Base-by-base conservation (phyloP, 2,113 vertebrate genomes). In the Galemys pyrenaicus region DNA sequence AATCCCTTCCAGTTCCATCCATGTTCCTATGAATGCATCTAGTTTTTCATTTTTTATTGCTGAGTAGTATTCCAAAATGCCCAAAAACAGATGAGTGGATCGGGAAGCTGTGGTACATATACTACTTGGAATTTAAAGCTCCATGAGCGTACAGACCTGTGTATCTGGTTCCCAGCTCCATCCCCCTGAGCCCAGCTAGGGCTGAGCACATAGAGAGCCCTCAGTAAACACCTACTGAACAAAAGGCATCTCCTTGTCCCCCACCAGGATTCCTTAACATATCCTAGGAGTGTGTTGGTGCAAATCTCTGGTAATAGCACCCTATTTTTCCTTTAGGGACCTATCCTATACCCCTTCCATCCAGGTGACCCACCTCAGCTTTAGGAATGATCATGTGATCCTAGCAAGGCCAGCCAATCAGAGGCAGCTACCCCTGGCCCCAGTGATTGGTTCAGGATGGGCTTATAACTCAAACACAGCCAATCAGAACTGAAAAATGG, bases 401-500 rank as follows among this genome's bases (percentile, higher is more conserved):
- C 19, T 22, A 56, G 54, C 20, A 62, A 28, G 41, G 17, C 16
- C 78, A 65, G 41, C 90, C 87, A 74, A 78, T 90, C 64, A 89
- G 65, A 91, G 56, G n/a, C 5, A 44, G 39, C 9, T 82, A 11
- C 64, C 19, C 30, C 58, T 62, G 54, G 82, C 26, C 64, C 19
- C 41, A 49, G 67, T 65, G 62, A 89, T 46, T 75, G 79, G 92
- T 85, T 86, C 51, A 51, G 39, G 13, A 73, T 68, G 71, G 26
- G 26, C 9, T 78, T 79, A 64, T 46, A 87, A 51, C 12, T 94
- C 87, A 56, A 28, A 68, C 86, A 77, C 51, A 88, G 44, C 92
- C 73, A 92, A 80, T 83, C 39, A 78, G 71, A 92, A 51, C 44
- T 79, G 64, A 80, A 93, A 96, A 26, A 67, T 46, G 64, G 4